Conservation (phyloP, 1,140 invertebrate genomes). For the Nomia melanderi region DNA sequence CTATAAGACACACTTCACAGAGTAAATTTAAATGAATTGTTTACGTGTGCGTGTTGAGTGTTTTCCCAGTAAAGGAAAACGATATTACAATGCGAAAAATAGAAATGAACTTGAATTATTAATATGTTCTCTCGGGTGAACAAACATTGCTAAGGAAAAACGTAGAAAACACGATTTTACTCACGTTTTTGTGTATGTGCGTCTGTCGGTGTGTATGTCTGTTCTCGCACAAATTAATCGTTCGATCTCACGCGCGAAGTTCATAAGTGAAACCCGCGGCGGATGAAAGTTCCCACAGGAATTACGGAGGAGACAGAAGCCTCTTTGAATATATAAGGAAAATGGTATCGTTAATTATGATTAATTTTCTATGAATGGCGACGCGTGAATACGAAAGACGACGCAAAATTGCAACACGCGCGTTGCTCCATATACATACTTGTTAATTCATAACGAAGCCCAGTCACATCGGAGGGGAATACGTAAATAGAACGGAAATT, state of each 20-base stretch:
- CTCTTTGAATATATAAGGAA: conserved; percentile 1
- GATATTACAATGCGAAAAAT: not conserved
- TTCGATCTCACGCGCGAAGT: conserved; percentile 26
- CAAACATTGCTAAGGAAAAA: not conserved
- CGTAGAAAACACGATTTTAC: conserved; percentile 36
- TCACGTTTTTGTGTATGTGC: not conserved
- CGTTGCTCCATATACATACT: conserved; percentile 30
- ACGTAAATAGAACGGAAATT: conserved; percentile 9
- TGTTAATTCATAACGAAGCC: conserved; percentile 10
- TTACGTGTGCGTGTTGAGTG: not conserved
- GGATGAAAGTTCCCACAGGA: conserved; percentile 48
- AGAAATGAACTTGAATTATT: conserved; percentile 21
- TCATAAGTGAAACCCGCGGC: conserved; percentile 36
- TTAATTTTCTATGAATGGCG: conserved; percentile 28
- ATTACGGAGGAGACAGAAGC: not conserved
- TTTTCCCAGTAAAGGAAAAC: not conserved
- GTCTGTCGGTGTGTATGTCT: too few species aligned
- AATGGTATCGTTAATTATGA: conserved; percentile 32
- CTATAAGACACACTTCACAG: not conserved
- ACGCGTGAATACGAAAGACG: not conserved
- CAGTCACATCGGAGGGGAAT: not conserved
- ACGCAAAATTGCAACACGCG: not conserved
- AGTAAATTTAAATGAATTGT: not conserved
- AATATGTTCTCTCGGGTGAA: not conserved
- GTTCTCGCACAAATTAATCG: conserved; percentile 49